phyloP scores from a whole-genome alignment of 30 jellyfish, hydroid and myxozoan species.

The Mastigias papua region DNA sequence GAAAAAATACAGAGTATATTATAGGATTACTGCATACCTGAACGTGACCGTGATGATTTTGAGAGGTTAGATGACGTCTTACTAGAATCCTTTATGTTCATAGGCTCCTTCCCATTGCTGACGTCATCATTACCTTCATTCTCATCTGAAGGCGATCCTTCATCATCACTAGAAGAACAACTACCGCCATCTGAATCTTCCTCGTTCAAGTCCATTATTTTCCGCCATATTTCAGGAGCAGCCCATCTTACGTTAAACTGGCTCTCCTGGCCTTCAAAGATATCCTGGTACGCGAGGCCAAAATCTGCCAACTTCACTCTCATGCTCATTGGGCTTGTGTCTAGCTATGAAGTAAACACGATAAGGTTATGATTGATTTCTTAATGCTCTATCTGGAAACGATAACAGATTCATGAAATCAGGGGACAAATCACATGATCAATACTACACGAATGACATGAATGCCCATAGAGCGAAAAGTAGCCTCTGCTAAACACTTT shows the following conservation, averaged over 20 bases:
- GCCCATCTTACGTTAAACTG: constrained; percentile 80
- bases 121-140: constrained; percentile 9
- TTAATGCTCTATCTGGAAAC: no score
- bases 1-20: neutral
- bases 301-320: constrained; percentile 84
- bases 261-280: constrained; percentile 68
- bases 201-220: neutral
- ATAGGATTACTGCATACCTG: constrained; percentile 4
- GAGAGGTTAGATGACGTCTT: neutral
- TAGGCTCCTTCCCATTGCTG: neutral
- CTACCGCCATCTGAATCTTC: constrained; percentile 18
- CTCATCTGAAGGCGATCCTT: constrained; percentile 1
- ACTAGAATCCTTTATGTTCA: neutral
- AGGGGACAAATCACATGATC: no score
- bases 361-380: no score
- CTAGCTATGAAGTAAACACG: constrained; percentile 60
- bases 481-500: no score
- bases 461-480: no score
- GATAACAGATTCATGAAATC: no score
- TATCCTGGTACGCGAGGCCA: constrained; percentile 78
- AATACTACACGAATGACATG: no score
- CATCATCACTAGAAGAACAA: constrained; percentile 26
- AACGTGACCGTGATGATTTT: constrained; percentile 6
- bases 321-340: constrained; percentile 82
- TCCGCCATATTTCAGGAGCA: constrained; percentile 81